Evolutionary conservation across 2,113 vertebrate species (phyloP).

Genomic region (Cryptotis parvus): DNA sequence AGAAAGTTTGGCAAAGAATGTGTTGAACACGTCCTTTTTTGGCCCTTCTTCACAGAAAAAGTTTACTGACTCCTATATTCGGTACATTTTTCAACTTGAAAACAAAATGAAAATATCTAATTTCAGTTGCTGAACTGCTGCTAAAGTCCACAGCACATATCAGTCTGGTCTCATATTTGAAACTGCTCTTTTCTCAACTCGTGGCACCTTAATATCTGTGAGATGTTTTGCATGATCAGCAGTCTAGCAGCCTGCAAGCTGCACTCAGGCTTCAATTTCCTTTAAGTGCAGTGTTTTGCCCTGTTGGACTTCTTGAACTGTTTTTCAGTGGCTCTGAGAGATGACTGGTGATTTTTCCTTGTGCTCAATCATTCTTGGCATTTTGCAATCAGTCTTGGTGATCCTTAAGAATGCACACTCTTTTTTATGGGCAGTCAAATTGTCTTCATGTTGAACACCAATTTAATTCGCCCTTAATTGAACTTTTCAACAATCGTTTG

Average conservation of each 20-base stretch:
- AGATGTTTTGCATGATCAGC: conserved; percentile 3
- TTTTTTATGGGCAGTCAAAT: neutral
- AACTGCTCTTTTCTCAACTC: neutral
- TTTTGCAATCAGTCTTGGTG: conserved; percentile 12
- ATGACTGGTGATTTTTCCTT: conserved; percentile 22
- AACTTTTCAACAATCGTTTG: neutral
- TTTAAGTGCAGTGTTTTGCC: neutral
- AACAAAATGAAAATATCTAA: neutral
- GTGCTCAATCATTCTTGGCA: neutral
- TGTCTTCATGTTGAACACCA: neutral
- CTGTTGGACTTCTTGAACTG: neutral
- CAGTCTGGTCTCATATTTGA: neutral
- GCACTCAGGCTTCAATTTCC: neutral
- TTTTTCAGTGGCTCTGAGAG: conserved; percentile 3
- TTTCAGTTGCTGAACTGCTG: neutral
- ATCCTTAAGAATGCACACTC: neutral
- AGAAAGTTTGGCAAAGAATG: neutral
- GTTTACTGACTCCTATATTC: neutral
- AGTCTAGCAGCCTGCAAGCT: neutral
- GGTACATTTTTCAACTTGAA: neutral
- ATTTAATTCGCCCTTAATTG: conserved; percentile 13
- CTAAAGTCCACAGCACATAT: neutral
- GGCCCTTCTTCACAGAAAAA: neutral
- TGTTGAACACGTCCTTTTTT: too few relatives aligned
- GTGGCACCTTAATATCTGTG: neutral